Evolutionary conservation across 2,888 invertebrate species (phyloP), one percentile per base, ranked within the genome.

Genomic region (Dinocampus coccinellae): DNA sequence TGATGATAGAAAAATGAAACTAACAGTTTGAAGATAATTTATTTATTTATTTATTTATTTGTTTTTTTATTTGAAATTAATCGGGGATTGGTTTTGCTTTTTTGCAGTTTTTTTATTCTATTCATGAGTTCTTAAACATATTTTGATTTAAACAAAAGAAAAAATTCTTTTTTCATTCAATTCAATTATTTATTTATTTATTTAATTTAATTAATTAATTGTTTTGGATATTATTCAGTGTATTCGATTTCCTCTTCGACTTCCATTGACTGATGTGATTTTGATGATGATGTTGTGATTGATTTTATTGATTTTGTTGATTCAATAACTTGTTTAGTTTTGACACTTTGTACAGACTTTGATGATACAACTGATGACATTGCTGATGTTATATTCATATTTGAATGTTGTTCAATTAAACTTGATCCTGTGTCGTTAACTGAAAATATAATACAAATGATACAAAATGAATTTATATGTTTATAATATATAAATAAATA

Each of bases 231-330:
- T 72, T 83, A 82, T 70, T 82, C 82, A 55, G 76, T 82, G 70
- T 84, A 85, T 63, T 84, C 84, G 63, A 83, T 75, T 79, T 83
- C 89, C 67, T 80, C 80, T 79, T 84, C 90, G 69, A 90, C 88
- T 86, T 94, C 94, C 86, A 94, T 92, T 0, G 95, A 95, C 52
- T 80, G 76, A 4, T 83, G 84, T 79, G 94, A 94, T 75, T 89
- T 92, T 76, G 93, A 93, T 24, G 88, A 89, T 29, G 89, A 88
- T 7, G 89, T 87, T 58, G 81, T 80, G 13, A 89, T 89, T 10
- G 89, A 88, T 72, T 89, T 85, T 73, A 88, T 80, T 47, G 87
- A 87, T n/a, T 85, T 85, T 60, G 88, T 86, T 29, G 85, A 88
- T 70, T 88, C 86, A 20, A 85, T 79, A 4, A 84, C 82, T 2